A percentile compares a stretch with the other conserved stretches of the same genome.
Evolutionary conservation across 2,113 vertebrate genomes (phyloP).

Genomic region (Brienomyrus longianalis): DNA sequence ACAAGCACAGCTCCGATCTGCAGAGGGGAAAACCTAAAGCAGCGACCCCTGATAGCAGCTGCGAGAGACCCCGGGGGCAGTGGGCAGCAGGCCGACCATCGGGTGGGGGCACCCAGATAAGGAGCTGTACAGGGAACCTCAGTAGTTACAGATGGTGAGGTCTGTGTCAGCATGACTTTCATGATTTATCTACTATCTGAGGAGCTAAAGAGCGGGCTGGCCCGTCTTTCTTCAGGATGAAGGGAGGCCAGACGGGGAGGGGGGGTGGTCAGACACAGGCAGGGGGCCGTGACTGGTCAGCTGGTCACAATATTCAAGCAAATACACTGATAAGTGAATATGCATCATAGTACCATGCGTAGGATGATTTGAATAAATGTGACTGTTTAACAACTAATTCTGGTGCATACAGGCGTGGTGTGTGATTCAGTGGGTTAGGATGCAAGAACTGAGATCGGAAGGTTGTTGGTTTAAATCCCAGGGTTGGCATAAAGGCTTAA

Average conservation of each 20-base stretch:
- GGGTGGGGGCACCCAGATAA: not conserved
- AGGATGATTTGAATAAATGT: not conserved
- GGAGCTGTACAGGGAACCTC: not conserved
- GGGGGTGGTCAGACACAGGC: not conserved
- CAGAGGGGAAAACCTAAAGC: not conserved
- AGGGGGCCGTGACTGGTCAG: not conserved
- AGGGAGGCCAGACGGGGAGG: not conserved
- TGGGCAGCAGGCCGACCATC: not conserved
- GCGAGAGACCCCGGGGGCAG: not conserved
- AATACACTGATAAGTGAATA: not conserved
- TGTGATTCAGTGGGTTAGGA: not conserved
- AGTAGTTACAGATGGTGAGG: not conserved
- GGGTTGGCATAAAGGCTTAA: not conserved
- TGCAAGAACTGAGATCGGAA: not conserved
- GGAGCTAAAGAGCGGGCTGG: not conserved
- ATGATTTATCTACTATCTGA: not conserved
- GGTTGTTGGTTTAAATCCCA: not conserved
- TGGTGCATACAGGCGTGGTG: not conserved
- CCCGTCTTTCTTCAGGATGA: not conserved
- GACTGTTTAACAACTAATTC: not conserved
- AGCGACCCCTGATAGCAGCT: not conserved
- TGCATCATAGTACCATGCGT: not conserved
- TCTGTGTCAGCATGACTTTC: not conserved
- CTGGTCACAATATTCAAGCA: not conserved
- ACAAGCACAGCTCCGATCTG: conserved; percentile 44